phyloP scores from a whole-genome alignment of 2,888 invertebrate species.

The Eilema depressum region DNA sequence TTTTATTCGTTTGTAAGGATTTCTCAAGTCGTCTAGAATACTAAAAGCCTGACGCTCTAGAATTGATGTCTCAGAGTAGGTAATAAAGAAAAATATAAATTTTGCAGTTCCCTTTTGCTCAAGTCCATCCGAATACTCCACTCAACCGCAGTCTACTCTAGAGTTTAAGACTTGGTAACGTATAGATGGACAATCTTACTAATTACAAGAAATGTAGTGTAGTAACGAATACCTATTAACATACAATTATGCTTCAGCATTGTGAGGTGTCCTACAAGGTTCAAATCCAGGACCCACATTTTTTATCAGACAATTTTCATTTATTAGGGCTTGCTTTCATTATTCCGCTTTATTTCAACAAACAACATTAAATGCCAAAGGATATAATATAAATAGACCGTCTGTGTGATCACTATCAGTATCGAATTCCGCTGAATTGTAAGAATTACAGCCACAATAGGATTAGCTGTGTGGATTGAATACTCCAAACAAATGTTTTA shows the following conservation, averaged over 20 bases:
- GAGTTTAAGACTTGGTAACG: not conserved
- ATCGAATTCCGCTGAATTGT: not conserved
- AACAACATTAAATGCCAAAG: not conserved
- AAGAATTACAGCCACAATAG: not conserved
- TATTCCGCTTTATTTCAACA: not conserved
- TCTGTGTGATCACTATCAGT: not conserved
- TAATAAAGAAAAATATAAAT: not conserved
- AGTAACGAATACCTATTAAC: not conserved
- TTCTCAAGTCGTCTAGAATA: not conserved
- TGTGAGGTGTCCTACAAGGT: not conserved
- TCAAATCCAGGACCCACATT: not conserved
- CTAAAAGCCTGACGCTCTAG: not conserved
- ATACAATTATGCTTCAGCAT: slow-evolving; percentile 1
- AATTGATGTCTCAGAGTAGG: not conserved
- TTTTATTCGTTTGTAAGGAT: slow-evolving; percentile 4
- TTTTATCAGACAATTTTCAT: not conserved
- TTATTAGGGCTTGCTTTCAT: not conserved
- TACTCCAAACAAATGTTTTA: not conserved
- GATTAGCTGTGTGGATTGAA: not conserved
- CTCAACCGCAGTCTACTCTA: not conserved
- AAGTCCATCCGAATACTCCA: not conserved
- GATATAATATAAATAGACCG: not conserved
- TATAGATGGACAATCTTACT: no score
- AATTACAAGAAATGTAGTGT: not conserved
- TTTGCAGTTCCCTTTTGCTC: not conserved